phyloP scores from a whole-genome alignment of 2,888 invertebrate species.

The Penaeus monodon region DNA sequence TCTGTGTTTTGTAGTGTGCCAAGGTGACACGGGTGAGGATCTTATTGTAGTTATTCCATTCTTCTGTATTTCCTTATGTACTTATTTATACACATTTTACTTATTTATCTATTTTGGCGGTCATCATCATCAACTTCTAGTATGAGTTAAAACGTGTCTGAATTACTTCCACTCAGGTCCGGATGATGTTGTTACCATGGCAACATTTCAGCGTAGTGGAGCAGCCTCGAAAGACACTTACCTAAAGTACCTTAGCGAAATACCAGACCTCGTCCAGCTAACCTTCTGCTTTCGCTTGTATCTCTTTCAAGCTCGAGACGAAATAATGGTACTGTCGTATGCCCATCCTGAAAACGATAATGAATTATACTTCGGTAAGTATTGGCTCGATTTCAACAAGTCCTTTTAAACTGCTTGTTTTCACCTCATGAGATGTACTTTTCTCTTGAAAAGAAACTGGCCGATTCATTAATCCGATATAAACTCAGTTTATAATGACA shows the following conservation, averaged over 20 bases:
- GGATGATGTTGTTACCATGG: neutral
- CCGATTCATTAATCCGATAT: neutral
- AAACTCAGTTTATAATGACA: neutral
- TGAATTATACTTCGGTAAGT: constrained; percentile 42
- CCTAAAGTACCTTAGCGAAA: constrained; percentile 11
- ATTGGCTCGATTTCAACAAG: no score
- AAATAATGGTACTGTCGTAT: constrained; percentile 36
- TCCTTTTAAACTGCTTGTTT: neutral
- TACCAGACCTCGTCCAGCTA: constrained; percentile 20
- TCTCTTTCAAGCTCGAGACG: constrained; percentile 36
- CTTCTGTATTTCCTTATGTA: no score
- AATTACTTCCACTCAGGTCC: neutral
- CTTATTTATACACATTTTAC: no score
- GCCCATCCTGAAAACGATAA: constrained; percentile 37
- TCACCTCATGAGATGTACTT: neutral
- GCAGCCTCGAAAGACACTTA: constrained; percentile 7
- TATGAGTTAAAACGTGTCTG: neutral
- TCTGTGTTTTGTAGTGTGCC: no score
- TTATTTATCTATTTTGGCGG: no score
- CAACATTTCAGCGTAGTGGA: constrained; percentile 34
- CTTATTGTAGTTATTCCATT: no score
- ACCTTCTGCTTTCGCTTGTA: constrained; percentile 46
- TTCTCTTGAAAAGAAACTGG: no score
- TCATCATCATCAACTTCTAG: no score
- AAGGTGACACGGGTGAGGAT: no score